These are phyloP conservation scores for Embiotoca jacksoni DNA, from an alignment of 2,113 vertebrate species.

Conservation along the genomic window DNA sequence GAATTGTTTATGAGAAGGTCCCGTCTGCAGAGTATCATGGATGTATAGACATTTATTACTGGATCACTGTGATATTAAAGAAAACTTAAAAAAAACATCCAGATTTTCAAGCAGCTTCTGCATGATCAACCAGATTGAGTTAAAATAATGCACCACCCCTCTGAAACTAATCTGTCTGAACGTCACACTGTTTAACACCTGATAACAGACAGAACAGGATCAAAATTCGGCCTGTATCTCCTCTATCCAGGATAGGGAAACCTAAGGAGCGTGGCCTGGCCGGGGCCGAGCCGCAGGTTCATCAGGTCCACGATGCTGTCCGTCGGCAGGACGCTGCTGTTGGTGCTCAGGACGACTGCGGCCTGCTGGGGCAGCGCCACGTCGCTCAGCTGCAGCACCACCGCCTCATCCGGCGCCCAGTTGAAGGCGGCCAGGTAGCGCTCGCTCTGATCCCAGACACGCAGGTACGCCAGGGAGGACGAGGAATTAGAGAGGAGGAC, in stretches of 20 bases:
- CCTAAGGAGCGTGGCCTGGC: conserved; percentile 82
- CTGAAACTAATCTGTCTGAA: not conserved
- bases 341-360: conserved; percentile 78
- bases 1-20: no score
- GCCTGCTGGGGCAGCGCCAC: conserved; percentile 65
- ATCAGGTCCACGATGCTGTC: conserved; percentile 57
- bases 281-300: conserved; percentile 71
- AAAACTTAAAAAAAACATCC: no score
- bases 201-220: not conserved
- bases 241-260: conserved; percentile 82
- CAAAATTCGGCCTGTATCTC: no score
- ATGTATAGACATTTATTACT: no score
- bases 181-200: no score
- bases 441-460: conserved; percentile 89
- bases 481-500: conserved; percentile 13
- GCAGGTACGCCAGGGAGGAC: conserved; percentile 79
- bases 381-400: not conserved
- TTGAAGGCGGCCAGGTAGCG: conserved; percentile 88
- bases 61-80: no score
- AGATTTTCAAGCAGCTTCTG: no score
- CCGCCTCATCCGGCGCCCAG: conserved; percentile 46
- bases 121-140: no score
- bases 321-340: conserved; percentile 6
- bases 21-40: no score
- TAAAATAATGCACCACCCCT: no score